Conservation (phyloP, 2,113 vertebrate genomes). For the Motacilla alba region DNA sequence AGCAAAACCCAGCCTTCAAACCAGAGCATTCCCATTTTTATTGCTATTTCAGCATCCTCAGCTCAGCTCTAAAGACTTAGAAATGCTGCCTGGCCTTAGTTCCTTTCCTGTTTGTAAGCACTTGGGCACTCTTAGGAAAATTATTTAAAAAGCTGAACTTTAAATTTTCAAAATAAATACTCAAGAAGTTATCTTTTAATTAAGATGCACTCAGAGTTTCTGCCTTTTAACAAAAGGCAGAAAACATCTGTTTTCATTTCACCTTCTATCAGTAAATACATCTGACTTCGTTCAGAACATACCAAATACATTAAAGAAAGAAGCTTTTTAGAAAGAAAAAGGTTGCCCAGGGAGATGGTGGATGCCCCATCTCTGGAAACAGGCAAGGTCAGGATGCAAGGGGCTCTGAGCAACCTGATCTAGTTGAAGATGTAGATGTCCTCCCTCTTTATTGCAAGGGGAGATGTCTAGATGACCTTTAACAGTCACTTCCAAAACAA, state of each 20-base stretch:
- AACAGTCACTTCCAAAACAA: neutral
- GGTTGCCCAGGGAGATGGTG: neutral
- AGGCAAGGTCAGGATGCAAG: too few relatives aligned
- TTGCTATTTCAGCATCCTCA: neutral
- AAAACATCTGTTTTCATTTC: neutral
- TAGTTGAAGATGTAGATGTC: neutral
- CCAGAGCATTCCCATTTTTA: neutral
- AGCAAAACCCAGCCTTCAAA: neutral
- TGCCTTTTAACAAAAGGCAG: neutral
- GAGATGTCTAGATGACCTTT: neutral
- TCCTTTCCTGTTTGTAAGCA: neutral
- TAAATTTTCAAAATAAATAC: neutral
- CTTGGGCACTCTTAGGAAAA: neutral
- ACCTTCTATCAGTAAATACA: neutral
- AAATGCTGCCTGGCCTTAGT: neutral
- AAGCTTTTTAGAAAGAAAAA: neutral
- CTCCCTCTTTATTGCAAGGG: accelerated
- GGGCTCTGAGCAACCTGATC: neutral
- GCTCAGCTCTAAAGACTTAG: neutral
- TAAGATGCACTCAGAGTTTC: neutral
- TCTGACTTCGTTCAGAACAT: neutral
- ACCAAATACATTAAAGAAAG: neutral
- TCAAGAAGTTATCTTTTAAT: neutral
- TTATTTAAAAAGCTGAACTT: neutral
- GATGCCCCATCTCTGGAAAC: neutral